Evolutionary conservation across 2,888 invertebrate genomes (phyloP).

Genomic region (Agriopis marginaria): DNA sequence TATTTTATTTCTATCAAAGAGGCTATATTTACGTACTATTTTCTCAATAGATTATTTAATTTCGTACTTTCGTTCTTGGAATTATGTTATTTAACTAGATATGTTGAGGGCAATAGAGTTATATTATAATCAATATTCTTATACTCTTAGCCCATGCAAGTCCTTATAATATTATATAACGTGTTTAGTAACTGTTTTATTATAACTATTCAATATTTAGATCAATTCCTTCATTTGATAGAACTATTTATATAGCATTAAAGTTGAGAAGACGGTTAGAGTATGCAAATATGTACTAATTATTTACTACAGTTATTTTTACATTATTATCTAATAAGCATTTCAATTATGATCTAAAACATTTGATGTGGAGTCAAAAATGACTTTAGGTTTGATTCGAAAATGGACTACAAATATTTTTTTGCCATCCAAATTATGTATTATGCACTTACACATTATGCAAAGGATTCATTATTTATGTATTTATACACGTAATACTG

Average conservation of each 20-base stretch:
- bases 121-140: slow-evolving; percentile 37
- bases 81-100: slow-evolving; percentile 38
- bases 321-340: slow-evolving; percentile 18
- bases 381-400: neutral
- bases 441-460: neutral
- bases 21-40: neutral
- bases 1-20: slow-evolving; percentile 1
- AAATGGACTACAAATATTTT: neutral
- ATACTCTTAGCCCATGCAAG: slow-evolving; percentile 40
- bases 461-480: neutral
- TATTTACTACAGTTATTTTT: slow-evolving; percentile 1
- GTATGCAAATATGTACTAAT: slow-evolving; percentile 10
- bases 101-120: slow-evolving; percentile 39
- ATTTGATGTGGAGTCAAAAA: neutral
- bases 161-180: slow-evolving; percentile 46
- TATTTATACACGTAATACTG: slow-evolving; percentile 11
- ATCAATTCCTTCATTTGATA: slow-evolving; percentile 75
- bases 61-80: slow-evolving; percentile 33
- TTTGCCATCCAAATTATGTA: slow-evolving; percentile 4
- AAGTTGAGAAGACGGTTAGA: slow-evolving; percentile 25
- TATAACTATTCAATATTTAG: slow-evolving; percentile 52
- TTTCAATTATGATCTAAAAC: neutral
- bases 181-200: slow-evolving; percentile 41
- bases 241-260: slow-evolving; percentile 45
- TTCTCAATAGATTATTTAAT: slow-evolving; percentile 2